Evolutionary conservation across 2,888 invertebrate genomes (phyloP), one percentile per base, ranked within the genome.

Genomic region (Torymus tubicola): DNA sequence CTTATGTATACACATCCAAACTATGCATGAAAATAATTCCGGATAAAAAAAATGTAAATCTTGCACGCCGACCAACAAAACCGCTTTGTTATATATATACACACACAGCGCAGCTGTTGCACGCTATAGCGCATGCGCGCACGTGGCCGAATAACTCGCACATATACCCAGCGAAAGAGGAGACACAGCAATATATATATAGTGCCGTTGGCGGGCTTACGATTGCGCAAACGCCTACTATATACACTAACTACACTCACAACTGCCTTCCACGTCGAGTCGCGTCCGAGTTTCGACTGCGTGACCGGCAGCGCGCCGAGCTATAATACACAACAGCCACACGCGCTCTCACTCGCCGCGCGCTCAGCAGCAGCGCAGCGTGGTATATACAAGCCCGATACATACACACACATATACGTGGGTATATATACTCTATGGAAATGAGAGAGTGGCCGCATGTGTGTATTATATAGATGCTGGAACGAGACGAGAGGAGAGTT

Each of bases 221-320:
- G 42, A 82, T 83, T 77, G 80, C 82, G 78, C 80, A 85, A 84
- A 77, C 81, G 42, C 42, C 42, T 42, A 42, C 42, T 31, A n/a
- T n/a, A n/a, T n/a, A n/a, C n/a, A n/a, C n/a, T n/a, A n/a, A 21
- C 21, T 21, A 21, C 21, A 21, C 21, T 21, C 21, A 2, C 2
- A 21, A 21, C 55, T 65, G 63, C 68, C 84, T 85, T 84, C 84
- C 84, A 85, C 84, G 82, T 68, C 82, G 85, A 87, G 86, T 82
- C 85, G 73, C 85, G 85, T 81, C 82, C 86, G 85, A 86, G 85
- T 87, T 87, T 87, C 86, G 83, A 89, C 89, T 88, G 88, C 71
- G 70, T 80, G 81, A 76, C 73, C 71, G 57, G 42, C 21, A 18
- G 70, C 63, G 65, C 31, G 61, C 74, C 31, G 8, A 67, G 63